These are phyloP conservation scores for Willisornis vidua DNA, from an alignment of 2,113 vertebrate species.

Conservation along the genomic window DNA sequence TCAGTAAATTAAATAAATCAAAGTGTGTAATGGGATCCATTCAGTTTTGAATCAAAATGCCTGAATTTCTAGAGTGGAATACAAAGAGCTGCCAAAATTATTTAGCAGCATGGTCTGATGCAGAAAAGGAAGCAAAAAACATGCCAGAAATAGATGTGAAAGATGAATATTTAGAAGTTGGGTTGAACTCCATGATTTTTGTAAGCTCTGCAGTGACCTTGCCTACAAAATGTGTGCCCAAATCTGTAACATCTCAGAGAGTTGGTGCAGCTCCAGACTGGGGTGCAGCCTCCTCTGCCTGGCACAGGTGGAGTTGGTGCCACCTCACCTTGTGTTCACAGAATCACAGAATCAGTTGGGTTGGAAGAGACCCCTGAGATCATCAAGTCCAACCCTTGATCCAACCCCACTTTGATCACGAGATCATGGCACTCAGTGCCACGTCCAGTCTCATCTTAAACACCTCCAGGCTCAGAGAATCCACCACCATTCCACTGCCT, in stretches of 20 bases:
- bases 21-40: neutral
- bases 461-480: too few species aligned
- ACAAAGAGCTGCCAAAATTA: neutral
- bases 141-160: neutral
- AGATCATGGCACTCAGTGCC: too few species aligned
- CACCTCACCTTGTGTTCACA: too few species aligned
- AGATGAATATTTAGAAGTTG: neutral
- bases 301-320: fast-evolving
- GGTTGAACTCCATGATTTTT: neutral
- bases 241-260: neutral
- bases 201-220: neutral
- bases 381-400: too few species aligned
- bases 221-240: neutral
- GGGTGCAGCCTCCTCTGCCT: neutral
- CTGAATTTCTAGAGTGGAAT: neutral
- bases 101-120: neutral
- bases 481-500: too few species aligned
- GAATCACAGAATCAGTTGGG: too few species aligned
- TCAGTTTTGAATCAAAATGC: neutral
- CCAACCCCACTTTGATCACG: too few species aligned
- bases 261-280: neutral
- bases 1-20: neutral
- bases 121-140: neutral
- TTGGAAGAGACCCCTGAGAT: too few species aligned
- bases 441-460: too few species aligned